A percentile compares a stretch with the other conserved stretches of the same genome.
phyloP scores from a whole-genome alignment of 2,888 invertebrate species.

The Dexiosoma caninum region DNA sequence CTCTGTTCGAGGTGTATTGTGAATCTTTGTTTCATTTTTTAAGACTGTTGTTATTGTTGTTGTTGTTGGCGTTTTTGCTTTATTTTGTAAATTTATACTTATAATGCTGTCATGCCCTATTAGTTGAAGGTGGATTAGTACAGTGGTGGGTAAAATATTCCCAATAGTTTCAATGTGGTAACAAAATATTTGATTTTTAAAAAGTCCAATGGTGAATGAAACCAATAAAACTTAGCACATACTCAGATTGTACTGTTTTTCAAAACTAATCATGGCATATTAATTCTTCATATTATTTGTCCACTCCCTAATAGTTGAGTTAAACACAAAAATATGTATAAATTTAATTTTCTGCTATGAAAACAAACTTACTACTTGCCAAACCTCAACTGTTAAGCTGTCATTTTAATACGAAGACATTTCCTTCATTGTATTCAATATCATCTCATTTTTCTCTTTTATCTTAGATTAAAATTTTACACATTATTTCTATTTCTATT shows the following conservation, averaged over 20 bases:
- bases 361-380: background rate
- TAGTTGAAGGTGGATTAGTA: background rate
- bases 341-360: no score
- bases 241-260: no score
- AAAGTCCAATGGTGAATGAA: no score
- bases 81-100: background rate
- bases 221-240: no score
- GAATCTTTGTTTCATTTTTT: slow-evolving; percentile 19
- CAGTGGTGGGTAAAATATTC: background rate
- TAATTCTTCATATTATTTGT: no score
- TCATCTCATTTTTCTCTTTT: slow-evolving; percentile 9
- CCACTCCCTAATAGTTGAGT: no score
- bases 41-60: no score
- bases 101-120: slow-evolving; percentile 8
- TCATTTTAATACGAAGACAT: background rate
- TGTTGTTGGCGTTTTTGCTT: background rate
- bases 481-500: slow-evolving; percentile 4
- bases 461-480: slow-evolving; percentile 15
- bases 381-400: background rate
- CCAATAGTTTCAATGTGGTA: no score
- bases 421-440: background rate
- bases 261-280: no score
- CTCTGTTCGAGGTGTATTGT: slow-evolving; percentile 41
- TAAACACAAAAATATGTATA: no score
- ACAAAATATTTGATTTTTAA: no score